Conservation (phyloP, 2,888 invertebrate genomes). For the Corbicula japonica region DNA sequence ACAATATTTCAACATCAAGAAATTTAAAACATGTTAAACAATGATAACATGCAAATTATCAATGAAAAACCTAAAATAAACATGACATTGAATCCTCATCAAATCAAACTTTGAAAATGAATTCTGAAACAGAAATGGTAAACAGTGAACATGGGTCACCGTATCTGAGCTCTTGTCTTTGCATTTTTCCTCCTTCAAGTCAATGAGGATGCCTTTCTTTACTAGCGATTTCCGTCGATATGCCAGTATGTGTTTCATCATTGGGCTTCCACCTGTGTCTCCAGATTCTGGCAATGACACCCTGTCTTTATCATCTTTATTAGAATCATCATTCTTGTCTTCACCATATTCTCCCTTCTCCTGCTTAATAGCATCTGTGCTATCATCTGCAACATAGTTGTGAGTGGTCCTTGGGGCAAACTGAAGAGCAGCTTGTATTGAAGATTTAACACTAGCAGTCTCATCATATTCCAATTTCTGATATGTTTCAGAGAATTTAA, state of each 20-base stretch:
- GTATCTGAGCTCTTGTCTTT: slow-evolving; percentile 28
- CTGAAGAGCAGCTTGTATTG: too few relatives aligned
- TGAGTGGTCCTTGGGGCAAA: too few relatives aligned
- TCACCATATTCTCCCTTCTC: not conserved
- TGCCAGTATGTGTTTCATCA: slow-evolving; percentile 46
- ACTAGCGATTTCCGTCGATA: slow-evolving; percentile 38
- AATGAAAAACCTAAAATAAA: too few relatives aligned
- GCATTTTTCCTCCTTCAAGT: slow-evolving; percentile 23
- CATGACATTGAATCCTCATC: too few relatives aligned
- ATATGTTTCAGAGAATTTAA: not conserved
- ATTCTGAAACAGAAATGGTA: too few relatives aligned
- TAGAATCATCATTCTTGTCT: not conserved
- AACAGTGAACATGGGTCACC: slow-evolving; percentile 30
- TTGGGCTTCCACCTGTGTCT: not conserved
- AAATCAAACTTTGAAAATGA: too few relatives aligned
- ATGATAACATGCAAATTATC: too few relatives aligned
- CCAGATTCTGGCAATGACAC: not conserved
- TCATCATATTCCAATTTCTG: not conserved
- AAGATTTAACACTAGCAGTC: not conserved
- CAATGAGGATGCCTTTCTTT: slow-evolving; percentile 51
- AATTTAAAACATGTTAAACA: too few relatives aligned
- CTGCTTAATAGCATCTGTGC: not conserved
- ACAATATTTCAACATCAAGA: too few relatives aligned
- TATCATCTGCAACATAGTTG: too few relatives aligned
- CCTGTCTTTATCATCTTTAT: not conserved